Evolutionary conservation across 1,140 invertebrate genomes (phyloP).

Genomic region (Vollenhovia emeryi): DNA sequence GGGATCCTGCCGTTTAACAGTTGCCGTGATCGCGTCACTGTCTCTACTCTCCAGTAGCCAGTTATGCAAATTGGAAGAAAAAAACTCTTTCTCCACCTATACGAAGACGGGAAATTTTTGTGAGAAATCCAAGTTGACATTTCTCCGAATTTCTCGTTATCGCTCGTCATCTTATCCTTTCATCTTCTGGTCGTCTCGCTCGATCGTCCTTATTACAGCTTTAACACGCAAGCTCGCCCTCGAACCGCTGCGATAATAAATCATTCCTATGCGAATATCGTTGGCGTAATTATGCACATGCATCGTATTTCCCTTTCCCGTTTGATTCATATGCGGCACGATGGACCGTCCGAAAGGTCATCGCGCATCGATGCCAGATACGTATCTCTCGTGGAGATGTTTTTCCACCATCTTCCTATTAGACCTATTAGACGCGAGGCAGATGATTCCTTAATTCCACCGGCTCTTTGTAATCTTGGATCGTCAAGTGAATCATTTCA

Average conservation of each 20-base stretch:
- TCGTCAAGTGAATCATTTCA: conserved; percentile 9
- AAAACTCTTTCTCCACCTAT: not conserved
- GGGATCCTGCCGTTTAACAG: not conserved
- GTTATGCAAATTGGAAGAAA: conserved; percentile 21
- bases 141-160: not conserved
- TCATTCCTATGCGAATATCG: conserved; percentile 65
- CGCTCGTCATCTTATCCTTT: not conserved
- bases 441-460: not conserved
- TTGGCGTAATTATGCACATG: conserved; percentile 61
- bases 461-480: conserved; percentile 8
- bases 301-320: conserved; percentile 16
- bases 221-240: not conserved
- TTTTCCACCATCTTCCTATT: conserved; percentile 22
- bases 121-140: not conserved
- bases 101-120: not conserved
- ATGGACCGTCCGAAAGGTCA: conserved; percentile 57
- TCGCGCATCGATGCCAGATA: not conserved
- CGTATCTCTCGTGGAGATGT: not conserved
- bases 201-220: conserved; percentile 38
- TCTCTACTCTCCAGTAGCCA: not conserved
- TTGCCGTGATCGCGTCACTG: not conserved
- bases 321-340: conserved; percentile 64
- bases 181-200: not conserved
- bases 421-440: not conserved
- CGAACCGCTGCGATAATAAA: conserved; percentile 29